phyloP scores from a whole-genome alignment of 2,888 invertebrate species.

The Aproaerema taeniolella region DNA sequence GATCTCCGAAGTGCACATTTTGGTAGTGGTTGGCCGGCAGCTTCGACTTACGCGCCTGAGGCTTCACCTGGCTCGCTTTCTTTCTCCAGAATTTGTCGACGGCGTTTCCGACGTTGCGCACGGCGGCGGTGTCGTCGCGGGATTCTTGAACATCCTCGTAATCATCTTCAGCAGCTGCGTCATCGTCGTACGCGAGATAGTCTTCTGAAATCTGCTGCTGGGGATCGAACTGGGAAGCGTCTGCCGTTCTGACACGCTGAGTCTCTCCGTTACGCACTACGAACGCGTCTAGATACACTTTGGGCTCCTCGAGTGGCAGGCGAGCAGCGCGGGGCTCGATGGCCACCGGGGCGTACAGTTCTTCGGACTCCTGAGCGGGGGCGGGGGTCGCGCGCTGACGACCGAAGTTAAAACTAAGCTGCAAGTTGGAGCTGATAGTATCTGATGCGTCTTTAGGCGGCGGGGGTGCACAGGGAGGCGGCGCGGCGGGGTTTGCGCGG shows the following conservation, averaged over 20 bases:
- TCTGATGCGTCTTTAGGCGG: constrained; percentile 44
- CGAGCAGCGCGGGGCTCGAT: constrained; percentile 57
- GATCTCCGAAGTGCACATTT: constrained; percentile 64
- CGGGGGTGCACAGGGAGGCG: constrained; percentile 35
- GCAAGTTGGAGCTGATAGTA: constrained; percentile 56
- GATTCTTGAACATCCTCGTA: constrained; percentile 64
- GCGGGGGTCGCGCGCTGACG: constrained; percentile 41
- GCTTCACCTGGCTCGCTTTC: constrained; percentile 33
- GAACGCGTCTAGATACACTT: constrained; percentile 68
- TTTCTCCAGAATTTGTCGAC: constrained; percentile 65
- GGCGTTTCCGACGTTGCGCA: constrained; percentile 53
- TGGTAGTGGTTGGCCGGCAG: constrained; percentile 50
- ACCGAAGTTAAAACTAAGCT: constrained; percentile 60
- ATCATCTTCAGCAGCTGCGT: constrained; percentile 47
- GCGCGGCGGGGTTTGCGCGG: constrained; percentile 46
- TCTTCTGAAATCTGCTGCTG: constrained; percentile 37
- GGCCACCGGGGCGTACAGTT: constrained; percentile 36
- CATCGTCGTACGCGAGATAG: constrained; percentile 49
- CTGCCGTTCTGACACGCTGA: constrained; percentile 52
- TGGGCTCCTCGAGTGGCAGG: constrained; percentile 44
- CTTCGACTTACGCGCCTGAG: constrained; percentile 22
- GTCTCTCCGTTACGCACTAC: constrained; percentile 63
- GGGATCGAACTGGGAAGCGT: constrained; percentile 41
- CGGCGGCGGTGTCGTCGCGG: constrained; percentile 45
- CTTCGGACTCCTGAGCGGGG: constrained; percentile 27